Evolutionary conservation across 2,113 vertebrate species (phyloP).

Genomic region (Calcarius ornatus): DNA sequence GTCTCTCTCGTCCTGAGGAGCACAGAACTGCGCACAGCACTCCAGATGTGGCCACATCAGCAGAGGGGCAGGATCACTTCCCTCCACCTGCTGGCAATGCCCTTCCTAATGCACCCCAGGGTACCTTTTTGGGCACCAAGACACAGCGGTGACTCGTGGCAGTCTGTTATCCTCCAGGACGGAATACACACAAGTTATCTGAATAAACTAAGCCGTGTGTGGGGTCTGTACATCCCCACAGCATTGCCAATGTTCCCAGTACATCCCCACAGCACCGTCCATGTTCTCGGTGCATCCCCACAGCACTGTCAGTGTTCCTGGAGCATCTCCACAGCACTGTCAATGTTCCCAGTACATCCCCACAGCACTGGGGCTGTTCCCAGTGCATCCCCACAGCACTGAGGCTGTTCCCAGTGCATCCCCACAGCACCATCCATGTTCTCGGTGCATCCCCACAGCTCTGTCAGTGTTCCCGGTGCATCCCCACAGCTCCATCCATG

Average conservation of each 20-base stretch:
- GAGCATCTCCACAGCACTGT: rapidly evolving
- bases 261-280: rapidly evolving
- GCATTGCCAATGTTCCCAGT: rapidly evolving
- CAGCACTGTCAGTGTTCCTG: rapidly evolving
- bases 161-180: not conserved
- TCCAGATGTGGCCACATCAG: not conserved
- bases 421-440: too few species aligned
- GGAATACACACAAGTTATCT: not conserved
- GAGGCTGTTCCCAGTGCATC: rapidly evolving
- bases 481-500: too few species aligned
- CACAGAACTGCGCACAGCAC: not conserved
- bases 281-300: too few species aligned
- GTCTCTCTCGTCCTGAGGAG: not conserved
- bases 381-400: rapidly evolving
- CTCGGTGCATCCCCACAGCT: rapidly evolving
- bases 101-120: not conserved
- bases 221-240: too few species aligned
- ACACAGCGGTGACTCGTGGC: not conserved
- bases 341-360: not conserved
- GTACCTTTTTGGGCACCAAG: too few species aligned
- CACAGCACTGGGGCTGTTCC: not conserved
- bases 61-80: not conserved
- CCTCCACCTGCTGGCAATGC: not conserved
- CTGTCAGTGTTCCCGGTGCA: rapidly evolving
- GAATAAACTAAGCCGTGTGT: rapidly evolving